A percentile compares a stretch with the other conserved stretches of the same genome.
Conservation (phyloP, 2,888 invertebrate species). For the Orthonevra nobilis region DNA sequence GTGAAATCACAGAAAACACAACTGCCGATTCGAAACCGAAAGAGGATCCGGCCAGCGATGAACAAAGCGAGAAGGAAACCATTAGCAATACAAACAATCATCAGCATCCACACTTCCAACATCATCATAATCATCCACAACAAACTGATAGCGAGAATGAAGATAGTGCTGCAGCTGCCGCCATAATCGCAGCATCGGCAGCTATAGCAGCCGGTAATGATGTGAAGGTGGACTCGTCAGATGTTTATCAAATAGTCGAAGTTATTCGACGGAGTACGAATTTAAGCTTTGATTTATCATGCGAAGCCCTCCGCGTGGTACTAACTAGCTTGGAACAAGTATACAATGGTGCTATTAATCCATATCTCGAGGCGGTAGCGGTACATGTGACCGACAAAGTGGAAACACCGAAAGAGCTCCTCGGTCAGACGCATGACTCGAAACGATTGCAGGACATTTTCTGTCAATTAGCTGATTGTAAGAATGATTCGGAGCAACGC, state of each 20-base stretch:
- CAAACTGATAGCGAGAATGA: constrained; percentile 73
- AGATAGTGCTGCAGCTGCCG: constrained; percentile 74
- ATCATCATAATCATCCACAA: constrained; percentile 77
- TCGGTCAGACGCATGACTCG: constrained; percentile 90
- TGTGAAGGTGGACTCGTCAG: constrained; percentile 78
- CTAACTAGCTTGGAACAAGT: constrained; percentile 81
- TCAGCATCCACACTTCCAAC: constrained; percentile 77
- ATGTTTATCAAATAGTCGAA: constrained; percentile 89
- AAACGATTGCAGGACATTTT: constrained; percentile 91
- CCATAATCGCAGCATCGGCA: constrained; percentile 64
- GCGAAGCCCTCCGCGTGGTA: constrained; percentile 91
- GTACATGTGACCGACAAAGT: constrained; percentile 84
- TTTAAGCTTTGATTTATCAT: constrained; percentile 91
- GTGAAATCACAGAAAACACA: constrained; percentile 60
- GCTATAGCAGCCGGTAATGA: constrained; percentile 72
- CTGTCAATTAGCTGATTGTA: constrained; percentile 91
- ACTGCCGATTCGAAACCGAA: constrained; percentile 69
- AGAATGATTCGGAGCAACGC: constrained; percentile 96
- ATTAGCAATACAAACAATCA: constrained; percentile 75
- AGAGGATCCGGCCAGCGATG: constrained; percentile 74
- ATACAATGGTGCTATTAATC: constrained; percentile 83
- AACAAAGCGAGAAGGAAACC: constrained; percentile 72
- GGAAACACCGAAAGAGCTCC: constrained; percentile 83
- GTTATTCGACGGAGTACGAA: constrained; percentile 91
- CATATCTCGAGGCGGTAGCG: constrained; percentile 83